Conservation (phyloP, 1,140 invertebrate genomes). For the Orius insidiosus region DNA sequence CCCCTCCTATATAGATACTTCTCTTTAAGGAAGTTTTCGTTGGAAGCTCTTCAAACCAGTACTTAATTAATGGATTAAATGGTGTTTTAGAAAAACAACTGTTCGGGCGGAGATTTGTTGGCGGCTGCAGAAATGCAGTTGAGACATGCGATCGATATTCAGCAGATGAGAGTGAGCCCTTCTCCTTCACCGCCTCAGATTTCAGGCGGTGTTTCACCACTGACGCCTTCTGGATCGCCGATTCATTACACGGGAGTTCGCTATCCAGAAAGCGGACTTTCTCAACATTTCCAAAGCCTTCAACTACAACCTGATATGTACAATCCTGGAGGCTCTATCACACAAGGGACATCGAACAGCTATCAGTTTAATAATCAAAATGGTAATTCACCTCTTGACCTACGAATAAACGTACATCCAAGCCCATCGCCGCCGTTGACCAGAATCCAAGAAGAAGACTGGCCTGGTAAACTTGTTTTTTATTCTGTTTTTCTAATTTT, state of each 20-base stretch:
- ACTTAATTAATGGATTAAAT: no score
- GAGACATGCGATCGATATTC: conserved; percentile 17
- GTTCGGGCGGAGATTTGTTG: neutral
- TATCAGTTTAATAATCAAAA: conserved; percentile 10
- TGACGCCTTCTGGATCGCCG: conserved; percentile 19
- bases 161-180: conserved; percentile 18
- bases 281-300: conserved; percentile 18
- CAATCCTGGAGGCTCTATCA: conserved; percentile 17
- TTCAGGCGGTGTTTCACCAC: conserved; percentile 17
- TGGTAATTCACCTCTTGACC: conserved; percentile 16
- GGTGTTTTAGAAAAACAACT: conserved; percentile 14
- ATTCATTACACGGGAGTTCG: conserved; percentile 17
- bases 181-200: conserved; percentile 16
- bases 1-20: no score
- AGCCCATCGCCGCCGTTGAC: conserved; percentile 19
- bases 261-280: conserved; percentile 9
- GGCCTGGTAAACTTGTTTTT: no score
- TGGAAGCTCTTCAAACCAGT: no score
- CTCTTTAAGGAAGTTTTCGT: no score
- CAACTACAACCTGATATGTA: conserved; percentile 16
- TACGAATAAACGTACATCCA: conserved; percentile 17
- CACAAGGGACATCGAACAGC: conserved; percentile 17
- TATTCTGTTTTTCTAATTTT: no score
- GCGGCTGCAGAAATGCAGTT: conserved; percentile 15
- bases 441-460: conserved; percentile 20